phyloP scores from a whole-genome alignment of 2,888 invertebrate genomes.

The Drosophila subsilvestris region DNA sequence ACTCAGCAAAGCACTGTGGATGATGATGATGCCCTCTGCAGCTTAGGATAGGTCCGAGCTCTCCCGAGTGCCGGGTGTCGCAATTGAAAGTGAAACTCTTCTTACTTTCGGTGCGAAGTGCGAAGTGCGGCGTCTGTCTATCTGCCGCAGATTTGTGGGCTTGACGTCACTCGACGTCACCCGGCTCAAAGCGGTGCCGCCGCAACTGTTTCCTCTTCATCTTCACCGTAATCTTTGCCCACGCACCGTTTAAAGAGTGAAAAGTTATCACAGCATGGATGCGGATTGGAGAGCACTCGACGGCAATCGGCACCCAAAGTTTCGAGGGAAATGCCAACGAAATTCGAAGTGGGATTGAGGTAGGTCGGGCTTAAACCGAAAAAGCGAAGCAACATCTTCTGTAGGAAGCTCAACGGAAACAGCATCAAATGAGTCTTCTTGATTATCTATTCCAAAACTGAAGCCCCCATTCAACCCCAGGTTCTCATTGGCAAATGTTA shows the following conservation, averaged over 20 bases:
- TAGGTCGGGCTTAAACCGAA: background rate
- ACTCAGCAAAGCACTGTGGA: conserved; percentile 41
- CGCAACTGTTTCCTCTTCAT: conserved; percentile 6
- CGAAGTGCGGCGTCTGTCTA: conserved; percentile 13
- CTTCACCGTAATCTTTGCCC: background rate
- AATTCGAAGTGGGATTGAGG: background rate
- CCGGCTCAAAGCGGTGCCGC: background rate
- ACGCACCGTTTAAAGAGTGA: conserved; percentile 22
- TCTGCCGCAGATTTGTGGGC: conserved; percentile 45
- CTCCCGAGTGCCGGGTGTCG: conserved; percentile 55
- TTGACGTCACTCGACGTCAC: conserved; percentile 31
- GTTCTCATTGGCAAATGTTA: background rate
- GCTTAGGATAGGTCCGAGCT: conserved; percentile 17
- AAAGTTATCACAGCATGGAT: conserved; percentile 20
- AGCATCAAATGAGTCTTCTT: background rate
- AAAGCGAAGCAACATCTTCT: background rate
- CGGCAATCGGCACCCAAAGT: conserved; percentile 4
- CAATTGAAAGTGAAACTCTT: conserved; percentile 77
- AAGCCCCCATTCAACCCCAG: background rate
- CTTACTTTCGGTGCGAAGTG: conserved; percentile 57
- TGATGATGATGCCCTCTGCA: conserved; percentile 40
- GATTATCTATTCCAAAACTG: background rate
- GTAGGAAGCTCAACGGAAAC: background rate
- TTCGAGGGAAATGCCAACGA: background rate
- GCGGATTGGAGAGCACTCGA: conserved; percentile 15